Conservation (phyloP, 2,797 vertebrate genomes). For the Cuniculus paca region DNA sequence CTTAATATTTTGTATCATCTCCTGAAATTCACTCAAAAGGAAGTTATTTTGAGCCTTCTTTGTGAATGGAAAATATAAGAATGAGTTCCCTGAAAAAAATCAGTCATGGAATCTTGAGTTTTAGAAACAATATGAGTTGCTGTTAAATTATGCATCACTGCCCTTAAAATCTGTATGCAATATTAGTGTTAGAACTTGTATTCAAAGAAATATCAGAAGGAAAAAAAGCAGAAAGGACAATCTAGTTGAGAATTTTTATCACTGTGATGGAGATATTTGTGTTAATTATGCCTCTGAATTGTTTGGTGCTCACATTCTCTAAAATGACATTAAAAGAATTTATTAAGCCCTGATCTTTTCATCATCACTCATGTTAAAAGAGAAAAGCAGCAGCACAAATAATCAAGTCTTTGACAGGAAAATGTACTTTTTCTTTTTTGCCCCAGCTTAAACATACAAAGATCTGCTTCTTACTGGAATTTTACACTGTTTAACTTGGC, state of each 20-base stretch:
- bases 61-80: background rate
- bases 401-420: background rate
- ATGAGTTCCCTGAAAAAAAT: conserved; percentile 44
- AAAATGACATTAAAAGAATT: background rate
- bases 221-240: background rate
- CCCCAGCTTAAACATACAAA: background rate
- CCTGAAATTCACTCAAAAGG: background rate
- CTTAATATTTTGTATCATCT: conserved; percentile 9
- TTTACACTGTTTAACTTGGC: background rate
- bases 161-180: background rate
- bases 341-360: conserved; percentile 11
- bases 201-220: background rate
- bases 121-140: conserved; percentile 12
- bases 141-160: conserved; percentile 26
- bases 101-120: background rate
- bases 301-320: background rate
- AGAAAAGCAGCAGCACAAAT: background rate
- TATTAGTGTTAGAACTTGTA: background rate
- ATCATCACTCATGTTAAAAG: background rate
- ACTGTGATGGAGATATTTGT: background rate
- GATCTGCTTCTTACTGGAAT: background rate
- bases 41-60: background rate
- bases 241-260: background rate
- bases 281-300: conserved; percentile 23
- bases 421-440: background rate